Conservation (phyloP, 1,140 invertebrate genomes). For the Neuroterus valhalla region DNA sequence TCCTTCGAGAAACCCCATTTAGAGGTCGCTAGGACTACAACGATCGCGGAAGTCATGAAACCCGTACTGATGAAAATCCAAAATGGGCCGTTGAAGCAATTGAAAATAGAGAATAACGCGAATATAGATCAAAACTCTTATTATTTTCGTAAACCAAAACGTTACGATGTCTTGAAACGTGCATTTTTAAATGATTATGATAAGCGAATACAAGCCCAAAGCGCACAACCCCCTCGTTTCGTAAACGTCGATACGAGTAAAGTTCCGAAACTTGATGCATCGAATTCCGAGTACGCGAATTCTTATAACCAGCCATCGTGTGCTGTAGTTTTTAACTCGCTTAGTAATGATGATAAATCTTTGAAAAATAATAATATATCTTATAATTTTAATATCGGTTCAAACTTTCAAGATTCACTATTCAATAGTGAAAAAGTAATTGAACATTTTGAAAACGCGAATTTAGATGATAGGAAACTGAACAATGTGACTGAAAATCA, state of each 20-base stretch:
- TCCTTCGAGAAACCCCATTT: constrained; percentile 43
- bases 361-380: background rate
- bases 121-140: constrained; percentile 13
- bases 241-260: too few relatives aligned
- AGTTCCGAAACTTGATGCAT: too few relatives aligned
- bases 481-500: background rate
- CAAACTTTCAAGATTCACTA: background rate
- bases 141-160: constrained; percentile 14
- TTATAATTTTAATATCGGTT: background rate
- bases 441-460: constrained; percentile 1
- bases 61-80: constrained; percentile 49
- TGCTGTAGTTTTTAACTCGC: background rate
- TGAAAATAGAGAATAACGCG: background rate
- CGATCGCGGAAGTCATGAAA: constrained; percentile 54
- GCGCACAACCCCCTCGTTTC: too few relatives aligned
- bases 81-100: background rate
- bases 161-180: constrained; percentile 39
- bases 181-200: constrained; percentile 61
- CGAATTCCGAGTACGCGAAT: background rate
- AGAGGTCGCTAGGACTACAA: constrained; percentile 54
- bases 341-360: background rate
- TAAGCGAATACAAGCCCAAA: constrained; percentile 25
- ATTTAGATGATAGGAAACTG: constrained; percentile 11
- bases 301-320: background rate
- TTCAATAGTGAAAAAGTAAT: background rate